These are phyloP conservation scores for Apostichopus japonicus DNA, from an alignment of 35 echinoderm and acorn worm genomes.

Conservation along the genomic window DNA sequence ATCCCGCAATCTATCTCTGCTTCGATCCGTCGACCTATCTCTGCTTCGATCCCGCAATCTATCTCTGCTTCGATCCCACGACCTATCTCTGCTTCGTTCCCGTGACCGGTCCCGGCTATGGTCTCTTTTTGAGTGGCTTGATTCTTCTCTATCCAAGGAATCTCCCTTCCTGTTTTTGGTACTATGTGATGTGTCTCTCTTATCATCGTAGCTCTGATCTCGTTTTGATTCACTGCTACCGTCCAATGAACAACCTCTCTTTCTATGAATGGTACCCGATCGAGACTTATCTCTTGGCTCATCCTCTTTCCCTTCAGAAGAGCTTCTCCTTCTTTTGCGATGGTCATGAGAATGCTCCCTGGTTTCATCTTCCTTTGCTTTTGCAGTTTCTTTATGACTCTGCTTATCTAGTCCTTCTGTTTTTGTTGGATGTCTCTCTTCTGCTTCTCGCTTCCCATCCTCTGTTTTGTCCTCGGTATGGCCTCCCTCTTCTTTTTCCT, in stretches of 20 bases:
- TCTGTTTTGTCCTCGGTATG: not conserved
- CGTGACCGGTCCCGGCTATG: not conserved
- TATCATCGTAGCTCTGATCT: not conserved
- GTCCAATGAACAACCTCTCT: slow-evolving; percentile 15
- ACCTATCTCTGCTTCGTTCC: slow-evolving; percentile 9
- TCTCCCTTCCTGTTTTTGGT: not conserved
- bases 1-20: not conserved
- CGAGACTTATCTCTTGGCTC: not conserved
- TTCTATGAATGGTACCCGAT: not conserved
- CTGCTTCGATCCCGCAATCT: not conserved
- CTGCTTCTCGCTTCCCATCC: not conserved
- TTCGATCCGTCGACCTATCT: not conserved
- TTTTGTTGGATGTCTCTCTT: not conserved
- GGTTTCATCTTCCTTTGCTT: slow-evolving; percentile 16
- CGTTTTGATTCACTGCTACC: not conserved
- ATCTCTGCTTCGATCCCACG: not conserved
- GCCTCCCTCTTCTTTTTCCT: not conserved
- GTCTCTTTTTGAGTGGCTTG: slow-evolving; percentile 10
- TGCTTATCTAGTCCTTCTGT: not conserved
- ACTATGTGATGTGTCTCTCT: not conserved
- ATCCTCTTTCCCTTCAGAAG: slow-evolving; percentile 21
- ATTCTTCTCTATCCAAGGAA: not conserved
- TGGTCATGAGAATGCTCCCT: not conserved
- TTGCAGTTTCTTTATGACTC: too few species aligned
- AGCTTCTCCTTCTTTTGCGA: slow-evolving; percentile 1